Base-by-base conservation (phyloP, 2,797 vertebrate genomes). In the Takifugu rubripes region DNA sequence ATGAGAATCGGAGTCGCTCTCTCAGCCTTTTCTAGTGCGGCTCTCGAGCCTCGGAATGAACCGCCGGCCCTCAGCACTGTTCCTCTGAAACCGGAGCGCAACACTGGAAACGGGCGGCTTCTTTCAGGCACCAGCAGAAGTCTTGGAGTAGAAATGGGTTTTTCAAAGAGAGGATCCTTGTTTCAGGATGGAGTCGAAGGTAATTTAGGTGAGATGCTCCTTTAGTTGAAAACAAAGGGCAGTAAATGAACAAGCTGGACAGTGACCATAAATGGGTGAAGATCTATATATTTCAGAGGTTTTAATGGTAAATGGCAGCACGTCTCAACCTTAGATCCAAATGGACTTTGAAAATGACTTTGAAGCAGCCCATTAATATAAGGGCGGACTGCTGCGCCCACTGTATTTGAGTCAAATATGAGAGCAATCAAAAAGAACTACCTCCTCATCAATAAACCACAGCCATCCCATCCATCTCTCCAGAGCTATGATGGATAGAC, bases 391-490 rank as follows among this genome's bases (percentile, higher is more conserved):
- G 51, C 60, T 76, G 63, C 72, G 64, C 70, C 61, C 64, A 63
- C 66, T 74, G 67, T 72, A 46, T 84, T 86, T 82, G 70, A 88
- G 77, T 82, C 79, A 80, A 86, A 87, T 78, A 79, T 83, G 74
- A 76, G 70, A 72, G 80, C 87, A 88, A 90, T 89, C 83, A 87
- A 87, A 87, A 77, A 69, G 66, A 87, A 87, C 76, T 75, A 84
- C 83, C 69, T 77, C 79, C 82, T 86, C 83, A 88, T 90, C 80
- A 88, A 89, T 90, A 84, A 89, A 79, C 66, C 77, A 82, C 70
- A 58, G 74, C 5, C 10, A 76, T 76, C 75, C 65, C 83, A 86
- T 89, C 75, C 79, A 79, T 90, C 87, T 84, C 70, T 59, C 55
- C 47, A 43, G 59, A 67, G 64, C 61, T 5, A 42, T 85, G 84